Evolutionary conservation across 2,113 vertebrate genomes (phyloP), one percentile per base, ranked within the genome.

Genomic region (Lontra canadensis): DNA sequence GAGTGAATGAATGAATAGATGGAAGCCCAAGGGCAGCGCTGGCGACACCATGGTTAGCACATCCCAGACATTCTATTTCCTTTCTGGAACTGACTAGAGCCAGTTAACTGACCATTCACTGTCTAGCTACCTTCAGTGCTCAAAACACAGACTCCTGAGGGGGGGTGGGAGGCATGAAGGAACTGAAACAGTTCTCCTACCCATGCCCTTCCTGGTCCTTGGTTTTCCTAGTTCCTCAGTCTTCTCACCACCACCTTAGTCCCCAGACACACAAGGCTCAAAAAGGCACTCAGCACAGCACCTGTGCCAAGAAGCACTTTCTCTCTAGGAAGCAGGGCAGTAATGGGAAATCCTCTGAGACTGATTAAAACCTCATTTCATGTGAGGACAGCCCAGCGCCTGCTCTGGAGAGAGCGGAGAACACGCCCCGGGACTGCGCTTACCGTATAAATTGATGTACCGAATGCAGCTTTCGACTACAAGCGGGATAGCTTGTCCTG

Each of bases 391-490:
- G 39, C 78, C 74, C 23, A 25, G 82, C 61, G 61, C 67, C 92
- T 67, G 47, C 11, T 94, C 71, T 20, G 18, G 20, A 73, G 31
- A 61, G 31, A 74, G 25, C 49, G 42, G 87, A 63, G 52, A 78
- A 90, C 57, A 59, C 3, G 57, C 36, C 21, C 52, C 8, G 0
- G 29, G 71, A 61, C 0, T 2, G 5, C 10, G 97, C 99, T 98
- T 98, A 99, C 99, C 99, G 0, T 99, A 99, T 57, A 99, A 98
- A 98, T 99, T 99, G 98, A 99, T 99, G 99, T 99, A 99, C 52
- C 99, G 99, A 96, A 99, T 98, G 89, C 99, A 99, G 98, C 99
- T 99, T 98, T 99, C 99, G 26, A 99, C 99, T 4, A 99, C 99
- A n/a, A 99, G 99, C 0, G 99, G 99, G 97, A 99, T 99, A 59